A percentile compares a stretch with the other conserved stretches of the same genome.
These are phyloP conservation scores for Rhinella marina DNA, from an alignment of 2,797 vertebrate species.

Conservation along the genomic window DNA sequence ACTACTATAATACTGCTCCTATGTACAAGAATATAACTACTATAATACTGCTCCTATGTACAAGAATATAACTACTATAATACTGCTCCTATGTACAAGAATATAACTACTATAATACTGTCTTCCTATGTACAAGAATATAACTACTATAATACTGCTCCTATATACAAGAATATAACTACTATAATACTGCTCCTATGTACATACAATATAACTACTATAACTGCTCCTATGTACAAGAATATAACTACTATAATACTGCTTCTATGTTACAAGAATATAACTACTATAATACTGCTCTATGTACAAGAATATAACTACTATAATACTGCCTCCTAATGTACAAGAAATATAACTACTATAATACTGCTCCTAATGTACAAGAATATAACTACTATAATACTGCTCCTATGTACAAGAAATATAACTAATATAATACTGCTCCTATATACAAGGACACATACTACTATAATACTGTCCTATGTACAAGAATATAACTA, in stretches of 20 bases:
- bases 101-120: background rate
- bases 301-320: background rate
- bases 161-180: background rate
- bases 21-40: conserved; percentile 13
- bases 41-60: background rate
- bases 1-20: too few species aligned
- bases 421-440: background rate
- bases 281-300: background rate
- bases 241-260: conserved; percentile 5
- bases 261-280: too few species aligned
- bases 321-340: background rate
- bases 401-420: background rate
- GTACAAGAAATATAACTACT: conserved; percentile 5
- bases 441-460: background rate
- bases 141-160: background rate
- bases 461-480: background rate
- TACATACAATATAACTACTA: conserved; percentile 13
- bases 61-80: too few species aligned
- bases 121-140: background rate
- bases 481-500: background rate
- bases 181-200: conserved; percentile 2
- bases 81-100: too few species aligned
- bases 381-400: background rate
- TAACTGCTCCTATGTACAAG: background rate
- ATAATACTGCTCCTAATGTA: background rate